Base-by-base conservation (phyloP, 1,140 invertebrate species). In the Condylostylus longicornis region DNA sequence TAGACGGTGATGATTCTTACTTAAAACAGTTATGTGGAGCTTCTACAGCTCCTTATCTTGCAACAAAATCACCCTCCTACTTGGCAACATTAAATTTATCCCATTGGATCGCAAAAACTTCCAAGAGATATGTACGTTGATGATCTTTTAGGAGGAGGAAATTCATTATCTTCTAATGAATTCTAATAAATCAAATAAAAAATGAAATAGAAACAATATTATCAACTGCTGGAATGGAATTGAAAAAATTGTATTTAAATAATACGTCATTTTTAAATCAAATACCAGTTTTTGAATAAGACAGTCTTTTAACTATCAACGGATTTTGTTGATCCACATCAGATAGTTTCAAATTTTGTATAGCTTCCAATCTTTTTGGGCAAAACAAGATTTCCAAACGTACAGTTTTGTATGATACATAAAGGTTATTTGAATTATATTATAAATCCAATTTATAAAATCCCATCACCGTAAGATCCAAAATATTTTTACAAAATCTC, bases 71-170 rank as follows among this genome's bases (percentile, higher is more conserved):
- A 6, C 35, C 63, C 0, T 46, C 48, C 13, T 41, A 50, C 36
- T 7, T 56, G 19, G 53, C 51, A 12, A 35, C 51, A 32, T 44
- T 51, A 42, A 10, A 25, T 42, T 6, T 42, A 39, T 33, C 54
- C 58, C 8, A 33, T 28, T 23, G 48, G 33, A 18, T 29, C 40
- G 8, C 20, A 46, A 9, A 48, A 58, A 5, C 52, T 63, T 7
- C 28, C 40, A 22, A n/a, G n/a, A n/a, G 56, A 65, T 51, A 60
- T 66, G 37, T 68, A 66, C 33, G 56, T 67, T 2, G 65, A 69
- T 47, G 65, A 68, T 46, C 17, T 66, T 5, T 23, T 64, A 6
- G 54, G 55, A 2, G 58, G 61, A 2, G 32, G 41, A 14, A 38
- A 65, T 37, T 35, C n/a, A 17, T 6, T 48, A n/a, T n/a, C n/a